Evolutionary conservation across 2,113 vertebrate species (phyloP).

Genomic region (Zapus hudsonius): DNA sequence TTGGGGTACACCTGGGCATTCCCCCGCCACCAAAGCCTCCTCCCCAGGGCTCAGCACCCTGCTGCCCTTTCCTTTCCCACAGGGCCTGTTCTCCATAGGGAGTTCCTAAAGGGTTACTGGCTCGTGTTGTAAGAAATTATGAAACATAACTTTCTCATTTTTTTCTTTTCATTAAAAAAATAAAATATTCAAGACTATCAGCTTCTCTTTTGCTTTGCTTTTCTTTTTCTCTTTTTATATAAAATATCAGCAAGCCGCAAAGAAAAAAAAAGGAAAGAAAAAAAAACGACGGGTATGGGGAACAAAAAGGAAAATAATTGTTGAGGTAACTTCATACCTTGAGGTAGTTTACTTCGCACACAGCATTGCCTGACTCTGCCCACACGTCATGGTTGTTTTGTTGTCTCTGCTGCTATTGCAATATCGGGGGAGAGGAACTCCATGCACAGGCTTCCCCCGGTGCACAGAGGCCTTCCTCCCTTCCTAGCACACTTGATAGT

Average conservation of each 20-base stretch:
- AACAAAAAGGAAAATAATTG: slow-evolving; percentile 85
- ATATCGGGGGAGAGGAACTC: slow-evolving; percentile 65
- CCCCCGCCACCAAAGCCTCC: not conserved
- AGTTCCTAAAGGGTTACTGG: slow-evolving; percentile 82
- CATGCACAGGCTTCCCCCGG: not conserved
- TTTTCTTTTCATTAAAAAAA: slow-evolving; percentile 94
- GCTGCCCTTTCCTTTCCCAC: slow-evolving; percentile 30
- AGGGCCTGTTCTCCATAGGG: slow-evolving; percentile 83
- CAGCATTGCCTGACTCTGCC: slow-evolving; percentile 80
- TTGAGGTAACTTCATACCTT: slow-evolving; percentile 97
- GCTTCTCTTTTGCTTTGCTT: slow-evolving; percentile 84
- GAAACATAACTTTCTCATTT: slow-evolving; percentile 87
- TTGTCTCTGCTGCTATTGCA: slow-evolving; percentile 48
- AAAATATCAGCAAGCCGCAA: slow-evolving; percentile 89
- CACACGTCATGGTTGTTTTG: slow-evolving; percentile 54
- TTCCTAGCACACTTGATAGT: slow-evolving; percentile 63
- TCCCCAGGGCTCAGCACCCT: not conserved
- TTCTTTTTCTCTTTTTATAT: slow-evolving; percentile 85
- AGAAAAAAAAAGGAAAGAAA: slow-evolving; percentile 53
- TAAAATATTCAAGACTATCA: slow-evolving; percentile 98
- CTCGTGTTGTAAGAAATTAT: slow-evolving; percentile 85
- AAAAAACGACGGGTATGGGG: slow-evolving; percentile 34
- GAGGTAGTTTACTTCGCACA: slow-evolving; percentile 92
- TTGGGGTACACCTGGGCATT: not conserved
- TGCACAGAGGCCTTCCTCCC: slow-evolving; percentile 42